Percentiles rank a stretch among this genome's conserved stretches.
Evolutionary conservation across 2,888 invertebrate genomes (phyloP).

Genomic region (Dolichopus griseipennis): DNA sequence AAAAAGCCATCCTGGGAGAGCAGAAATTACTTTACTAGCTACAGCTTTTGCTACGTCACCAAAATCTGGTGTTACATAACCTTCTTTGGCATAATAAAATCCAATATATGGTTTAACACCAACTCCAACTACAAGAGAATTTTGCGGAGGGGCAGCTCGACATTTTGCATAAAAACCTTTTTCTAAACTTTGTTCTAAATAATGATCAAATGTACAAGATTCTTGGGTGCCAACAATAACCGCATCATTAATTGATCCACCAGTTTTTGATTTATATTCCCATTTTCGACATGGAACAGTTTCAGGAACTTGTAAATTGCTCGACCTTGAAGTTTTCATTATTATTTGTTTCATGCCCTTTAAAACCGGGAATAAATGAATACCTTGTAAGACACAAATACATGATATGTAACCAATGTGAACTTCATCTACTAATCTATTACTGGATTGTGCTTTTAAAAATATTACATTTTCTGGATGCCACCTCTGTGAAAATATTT

Average conservation of each 20-base stretch:
- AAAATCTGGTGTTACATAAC: constrained; percentile 68
- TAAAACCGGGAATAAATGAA: constrained; percentile 68
- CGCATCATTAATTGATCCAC: constrained; percentile 65
- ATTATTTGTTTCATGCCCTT: constrained; percentile 69
- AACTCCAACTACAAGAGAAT: constrained; percentile 63
- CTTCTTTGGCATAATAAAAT: constrained; percentile 85
- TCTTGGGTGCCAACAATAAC: constrained; percentile 62
- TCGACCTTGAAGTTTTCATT: constrained; percentile 23
- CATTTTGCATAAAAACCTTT: constrained; percentile 47
- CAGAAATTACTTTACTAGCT: constrained; percentile 75
- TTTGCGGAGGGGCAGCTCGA: constrained; percentile 64
- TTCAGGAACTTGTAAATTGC: constrained; percentile 28
- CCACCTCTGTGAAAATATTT: constrained; percentile 72
- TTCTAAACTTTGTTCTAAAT: constrained; percentile 49
- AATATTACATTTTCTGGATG: constrained; percentile 71
- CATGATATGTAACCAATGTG: constrained; percentile 52
- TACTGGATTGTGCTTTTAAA: constrained; percentile 65
- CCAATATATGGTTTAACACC: constrained; percentile 79
- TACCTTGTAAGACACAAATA: constrained; percentile 63
- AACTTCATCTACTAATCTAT: constrained; percentile 41
- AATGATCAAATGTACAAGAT: constrained; percentile 66
- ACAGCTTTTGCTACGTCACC: constrained; percentile 86
- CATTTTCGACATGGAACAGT: constrained; percentile 71
- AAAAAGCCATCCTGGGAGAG: constrained; percentile 60
- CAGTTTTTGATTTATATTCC: constrained; percentile 67